Percentiles rank a stretch among this genome's conserved stretches.
These are phyloP conservation scores for Drosophila lacicola DNA, from an alignment of 2,888 invertebrate genomes.

Conservation along the genomic window DNA sequence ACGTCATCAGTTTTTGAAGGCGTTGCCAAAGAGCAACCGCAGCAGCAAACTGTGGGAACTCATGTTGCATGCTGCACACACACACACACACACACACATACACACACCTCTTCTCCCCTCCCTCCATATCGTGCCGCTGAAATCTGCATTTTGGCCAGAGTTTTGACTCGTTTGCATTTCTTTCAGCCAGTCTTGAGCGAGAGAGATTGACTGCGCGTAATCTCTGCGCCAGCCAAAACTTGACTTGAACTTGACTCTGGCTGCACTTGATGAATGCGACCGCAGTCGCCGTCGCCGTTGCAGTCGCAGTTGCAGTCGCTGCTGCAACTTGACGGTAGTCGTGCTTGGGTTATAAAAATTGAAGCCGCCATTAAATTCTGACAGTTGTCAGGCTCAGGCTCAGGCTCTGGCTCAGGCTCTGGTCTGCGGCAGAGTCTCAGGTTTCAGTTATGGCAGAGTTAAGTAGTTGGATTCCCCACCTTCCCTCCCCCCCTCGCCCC, in stretches of 20 bases:
- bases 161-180: slow-evolving; percentile 75
- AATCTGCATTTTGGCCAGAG: slow-evolving; percentile 74
- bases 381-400: slow-evolving; percentile 72
- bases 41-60: slow-evolving; percentile 76
- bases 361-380: slow-evolving; percentile 81
- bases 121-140: slow-evolving; percentile 71
- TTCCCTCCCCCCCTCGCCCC: not conserved
- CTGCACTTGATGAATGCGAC: slow-evolving; percentile 53
- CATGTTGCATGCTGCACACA: slow-evolving; percentile 77
- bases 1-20: slow-evolving; percentile 80
- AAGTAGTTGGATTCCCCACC: too few species aligned
- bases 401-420: not conserved
- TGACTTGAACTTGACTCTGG: slow-evolving; percentile 56
- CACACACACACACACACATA: slow-evolving; percentile 41
- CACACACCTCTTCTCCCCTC: slow-evolving; percentile 1
- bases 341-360: slow-evolving; percentile 81
- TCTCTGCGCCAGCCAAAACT: slow-evolving; percentile 43
- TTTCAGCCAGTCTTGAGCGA: slow-evolving; percentile 26
- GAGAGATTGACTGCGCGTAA: slow-evolving; percentile 70
- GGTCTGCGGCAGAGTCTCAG: too few species aligned
- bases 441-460: too few species aligned
- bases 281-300: not conserved
- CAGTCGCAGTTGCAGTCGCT: slow-evolving; percentile 3
- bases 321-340: slow-evolving; percentile 69
- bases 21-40: slow-evolving; percentile 79